Conservation (phyloP, 2,888 invertebrate genomes). For the Andrena dorsata region DNA sequence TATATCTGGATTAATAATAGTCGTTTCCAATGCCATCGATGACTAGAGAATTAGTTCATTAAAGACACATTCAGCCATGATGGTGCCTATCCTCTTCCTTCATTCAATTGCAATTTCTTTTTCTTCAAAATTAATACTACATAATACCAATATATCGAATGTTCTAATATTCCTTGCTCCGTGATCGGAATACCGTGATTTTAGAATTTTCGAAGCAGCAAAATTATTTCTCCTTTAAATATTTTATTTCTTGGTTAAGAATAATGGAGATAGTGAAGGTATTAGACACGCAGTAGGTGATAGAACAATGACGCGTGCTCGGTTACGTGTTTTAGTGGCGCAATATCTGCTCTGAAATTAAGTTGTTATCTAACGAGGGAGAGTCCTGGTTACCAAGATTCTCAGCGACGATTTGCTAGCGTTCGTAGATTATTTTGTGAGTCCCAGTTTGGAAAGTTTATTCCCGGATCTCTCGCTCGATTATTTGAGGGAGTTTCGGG, state of each 20-base stretch:
- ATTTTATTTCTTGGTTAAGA: neutral
- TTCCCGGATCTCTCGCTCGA: constrained; percentile 17
- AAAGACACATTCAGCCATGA: no score
- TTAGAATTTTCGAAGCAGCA: no score
- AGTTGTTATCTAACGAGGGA: neutral
- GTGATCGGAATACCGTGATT: no score
- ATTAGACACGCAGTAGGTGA: neutral
- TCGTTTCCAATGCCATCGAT: neutral
- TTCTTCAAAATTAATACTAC: no score
- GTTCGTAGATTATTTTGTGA: constrained; percentile 17
- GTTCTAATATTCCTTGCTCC: no score
- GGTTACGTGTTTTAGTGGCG: neutral
- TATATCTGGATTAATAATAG: neutral
- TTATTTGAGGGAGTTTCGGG: constrained; percentile 18
- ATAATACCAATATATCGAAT: no score
- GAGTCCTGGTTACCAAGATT: constrained; percentile 2
- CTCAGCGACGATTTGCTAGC: neutral
- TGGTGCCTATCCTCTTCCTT: neutral
- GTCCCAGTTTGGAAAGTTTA: constrained; percentile 1
- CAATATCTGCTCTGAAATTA: neutral
- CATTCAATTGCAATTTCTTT: no score
- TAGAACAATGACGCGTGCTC: neutral
- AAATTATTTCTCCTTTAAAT: no score
- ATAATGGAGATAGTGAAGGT: neutral
- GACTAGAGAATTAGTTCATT: neutral